A percentile compares a stretch with the other conserved stretches of the same genome.
Evolutionary conservation across 2,888 invertebrate genomes (phyloP).

Genomic region (Oasisia sp.): DNA sequence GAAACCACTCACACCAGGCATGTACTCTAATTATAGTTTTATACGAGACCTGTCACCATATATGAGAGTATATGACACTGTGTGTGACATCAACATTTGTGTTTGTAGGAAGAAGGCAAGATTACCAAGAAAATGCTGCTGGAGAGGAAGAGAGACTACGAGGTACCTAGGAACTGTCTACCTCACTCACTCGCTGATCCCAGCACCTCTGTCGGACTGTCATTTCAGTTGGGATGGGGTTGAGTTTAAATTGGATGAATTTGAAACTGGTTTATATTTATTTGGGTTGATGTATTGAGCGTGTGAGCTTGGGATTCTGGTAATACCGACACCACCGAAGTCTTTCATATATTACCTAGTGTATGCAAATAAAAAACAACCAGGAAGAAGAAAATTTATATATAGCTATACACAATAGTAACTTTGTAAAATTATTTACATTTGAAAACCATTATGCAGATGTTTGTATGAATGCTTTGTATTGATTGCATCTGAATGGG

Average conservation of each 20-base stretch:
- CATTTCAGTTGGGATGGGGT: neutral
- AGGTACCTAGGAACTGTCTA: neutral
- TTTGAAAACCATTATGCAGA: too few relatives aligned
- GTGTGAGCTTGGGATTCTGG: neutral
- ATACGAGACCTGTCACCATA: neutral
- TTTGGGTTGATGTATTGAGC: neutral
- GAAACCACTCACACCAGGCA: too few relatives aligned
- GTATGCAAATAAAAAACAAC: too few relatives aligned
- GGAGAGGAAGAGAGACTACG: neutral
- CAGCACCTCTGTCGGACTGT: neutral
- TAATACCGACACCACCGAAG: neutral
- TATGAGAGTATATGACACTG: neutral
- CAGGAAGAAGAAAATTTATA: too few relatives aligned
- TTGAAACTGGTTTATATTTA: neutral
- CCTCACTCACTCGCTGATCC: neutral
- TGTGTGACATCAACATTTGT: neutral
- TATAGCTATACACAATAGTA: too few relatives aligned
- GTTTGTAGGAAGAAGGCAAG: slow-evolving; percentile 4
- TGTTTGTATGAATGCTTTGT: too few relatives aligned
- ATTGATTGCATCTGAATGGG: too few relatives aligned
- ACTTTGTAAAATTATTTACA: too few relatives aligned
- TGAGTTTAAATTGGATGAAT: neutral
- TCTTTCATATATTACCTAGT: neutral
- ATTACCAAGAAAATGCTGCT: neutral
- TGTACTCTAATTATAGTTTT: too few relatives aligned